Evolutionary conservation across 2,888 invertebrate genomes (phyloP).

Genomic region (Torymus aiolomorphi): DNA sequence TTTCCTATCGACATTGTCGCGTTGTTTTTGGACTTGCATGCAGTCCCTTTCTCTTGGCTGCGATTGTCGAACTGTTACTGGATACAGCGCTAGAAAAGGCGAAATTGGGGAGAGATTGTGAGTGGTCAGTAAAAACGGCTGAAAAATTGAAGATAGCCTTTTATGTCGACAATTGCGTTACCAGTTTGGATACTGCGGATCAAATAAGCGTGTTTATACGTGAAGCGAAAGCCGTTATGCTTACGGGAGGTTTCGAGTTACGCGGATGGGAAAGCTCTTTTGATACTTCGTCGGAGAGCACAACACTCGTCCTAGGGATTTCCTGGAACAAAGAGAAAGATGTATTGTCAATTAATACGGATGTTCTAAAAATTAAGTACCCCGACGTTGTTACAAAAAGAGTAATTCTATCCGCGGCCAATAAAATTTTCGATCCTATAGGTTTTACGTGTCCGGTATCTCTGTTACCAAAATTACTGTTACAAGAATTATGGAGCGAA

Average conservation of each 20-base stretch:
- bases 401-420: conserved; percentile 57
- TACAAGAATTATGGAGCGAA: conserved; percentile 54
- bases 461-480: no score
- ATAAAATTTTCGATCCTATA: conserved; percentile 60
- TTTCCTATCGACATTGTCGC: conserved; percentile 52
- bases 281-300: neutral
- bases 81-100: neutral
- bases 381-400: conserved; percentile 57
- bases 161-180: no score
- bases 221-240: no score
- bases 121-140: no score
- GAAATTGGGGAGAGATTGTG: no score
- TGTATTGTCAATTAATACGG: conserved; percentile 43
- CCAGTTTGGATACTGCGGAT: neutral
- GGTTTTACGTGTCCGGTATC: conserved; percentile 56
- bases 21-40: conserved; percentile 64
- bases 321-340: conserved; percentile 55
- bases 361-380: conserved; percentile 30
- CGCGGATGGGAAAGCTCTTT: conserved; percentile 25
- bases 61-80: conserved; percentile 59
- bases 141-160: neutral
- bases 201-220: conserved; percentile 1
- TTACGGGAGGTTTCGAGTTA: neutral
- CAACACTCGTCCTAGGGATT: neutral
- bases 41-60: no score